These are phyloP conservation scores for Suricata suricatta DNA, from an alignment of 2,113 vertebrate species.

Conservation along the genomic window DNA sequence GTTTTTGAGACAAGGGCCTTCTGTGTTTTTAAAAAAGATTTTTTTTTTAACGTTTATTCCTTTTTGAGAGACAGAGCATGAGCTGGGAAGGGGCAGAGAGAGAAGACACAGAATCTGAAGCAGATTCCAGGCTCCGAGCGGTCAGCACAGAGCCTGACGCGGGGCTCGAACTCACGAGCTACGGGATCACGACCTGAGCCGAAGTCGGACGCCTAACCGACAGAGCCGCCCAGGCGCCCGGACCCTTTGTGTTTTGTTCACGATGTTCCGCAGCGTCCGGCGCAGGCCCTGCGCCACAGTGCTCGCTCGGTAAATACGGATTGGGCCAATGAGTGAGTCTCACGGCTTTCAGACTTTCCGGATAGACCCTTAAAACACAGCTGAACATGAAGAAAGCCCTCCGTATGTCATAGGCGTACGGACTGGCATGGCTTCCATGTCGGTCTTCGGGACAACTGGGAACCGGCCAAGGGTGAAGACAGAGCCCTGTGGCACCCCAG, in stretches of 20 bases:
- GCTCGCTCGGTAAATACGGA: not conserved
- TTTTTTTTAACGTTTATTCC: too few relatives aligned
- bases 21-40: too few relatives aligned
- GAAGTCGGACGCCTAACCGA: too few relatives aligned
- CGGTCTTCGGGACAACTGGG: not conserved
- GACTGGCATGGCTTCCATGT: not conserved
- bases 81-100: too few relatives aligned
- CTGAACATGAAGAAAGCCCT: not conserved
- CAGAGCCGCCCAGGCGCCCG: too few relatives aligned
- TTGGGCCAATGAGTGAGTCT: not conserved
- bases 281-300: not conserved
- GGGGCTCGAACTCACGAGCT: too few relatives aligned
- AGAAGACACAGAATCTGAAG: too few relatives aligned
- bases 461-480: not conserved
- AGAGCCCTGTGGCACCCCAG: not conserved
- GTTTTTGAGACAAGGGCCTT: not conserved
- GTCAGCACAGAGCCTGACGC: too few relatives aligned
- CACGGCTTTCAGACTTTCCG: not conserved
- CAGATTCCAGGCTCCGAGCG: too few relatives aligned
- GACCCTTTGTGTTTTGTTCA: not conserved
- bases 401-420: fast-evolving
- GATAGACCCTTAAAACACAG: not conserved
- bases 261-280: too few relatives aligned
- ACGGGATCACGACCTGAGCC: too few relatives aligned
- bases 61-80: too few relatives aligned